Percentiles rank a stretch among this genome's conserved stretches.
These are phyloP conservation scores for Micronisus gabar DNA, from an alignment of 2,113 vertebrate species.

Conservation along the genomic window DNA sequence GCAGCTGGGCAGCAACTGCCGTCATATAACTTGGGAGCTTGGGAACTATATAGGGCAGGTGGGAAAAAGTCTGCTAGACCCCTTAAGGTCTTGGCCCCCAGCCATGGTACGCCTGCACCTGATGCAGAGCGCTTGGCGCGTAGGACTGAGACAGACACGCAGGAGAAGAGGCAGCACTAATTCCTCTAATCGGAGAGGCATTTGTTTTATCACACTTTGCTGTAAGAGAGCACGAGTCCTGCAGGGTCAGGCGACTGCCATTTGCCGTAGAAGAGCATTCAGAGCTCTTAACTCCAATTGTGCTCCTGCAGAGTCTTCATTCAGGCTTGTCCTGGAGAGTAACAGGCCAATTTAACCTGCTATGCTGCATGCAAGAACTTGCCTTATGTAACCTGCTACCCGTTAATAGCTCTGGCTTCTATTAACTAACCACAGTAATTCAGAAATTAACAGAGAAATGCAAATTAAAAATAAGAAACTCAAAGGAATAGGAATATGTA, in stretches of 20 bases:
- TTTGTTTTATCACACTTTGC: slow-evolving; percentile 49
- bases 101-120: background rate
- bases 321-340: slow-evolving; percentile 35
- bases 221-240: background rate
- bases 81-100: background rate
- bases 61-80: background rate
- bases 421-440: background rate
- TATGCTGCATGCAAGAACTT: background rate
- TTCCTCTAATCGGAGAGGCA: background rate
- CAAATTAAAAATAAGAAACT: background rate
- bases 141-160: background rate
- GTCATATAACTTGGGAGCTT: background rate
- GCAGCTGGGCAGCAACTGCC: background rate
- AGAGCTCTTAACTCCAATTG: slow-evolving; percentile 51
- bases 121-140: background rate
- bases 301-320: slow-evolving; percentile 25
- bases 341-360: slow-evolving; percentile 31
- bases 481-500: background rate
- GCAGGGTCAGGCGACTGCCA: background rate
- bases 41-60: background rate
- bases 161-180: slow-evolving; percentile 6
- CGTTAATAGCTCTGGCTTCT: background rate
- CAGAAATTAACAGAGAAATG: slow-evolving; percentile 10
- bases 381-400: background rate
- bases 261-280: slow-evolving; percentile 40